phyloP scores from a whole-genome alignment of 2,797 vertebrate species.

The Rhinophrynus dorsalis region DNA sequence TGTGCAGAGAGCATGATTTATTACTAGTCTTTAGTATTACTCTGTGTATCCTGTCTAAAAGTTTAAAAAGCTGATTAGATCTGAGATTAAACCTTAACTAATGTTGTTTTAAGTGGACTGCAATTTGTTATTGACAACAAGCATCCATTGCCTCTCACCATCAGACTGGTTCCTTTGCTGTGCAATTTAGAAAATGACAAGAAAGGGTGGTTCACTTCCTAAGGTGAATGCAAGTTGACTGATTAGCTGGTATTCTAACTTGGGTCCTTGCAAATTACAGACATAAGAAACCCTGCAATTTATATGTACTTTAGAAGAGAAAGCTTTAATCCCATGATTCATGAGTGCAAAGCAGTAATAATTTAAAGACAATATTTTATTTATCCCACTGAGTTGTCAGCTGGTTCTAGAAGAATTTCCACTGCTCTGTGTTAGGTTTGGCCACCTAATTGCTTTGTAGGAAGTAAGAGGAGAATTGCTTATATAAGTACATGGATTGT shows the following conservation, averaged over 20 bases:
- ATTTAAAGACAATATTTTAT: conserved; percentile 82
- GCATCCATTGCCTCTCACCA: conserved; percentile 65
- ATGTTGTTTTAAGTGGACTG: conserved; percentile 78
- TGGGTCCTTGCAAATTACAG: conserved; percentile 78
- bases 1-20: conserved; percentile 66
- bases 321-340: conserved; percentile 79
- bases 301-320: conserved; percentile 77
- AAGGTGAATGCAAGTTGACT: conserved; percentile 77
- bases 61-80: conserved; percentile 72
- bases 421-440: conserved; percentile 73
- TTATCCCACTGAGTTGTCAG: conserved; percentile 74
- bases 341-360: conserved; percentile 76
- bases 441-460: conserved; percentile 79
- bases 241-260: conserved; percentile 80
- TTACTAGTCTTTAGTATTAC: conserved; percentile 70
- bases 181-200: conserved; percentile 79
- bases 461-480: conserved; percentile 77
- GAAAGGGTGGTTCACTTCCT: conserved; percentile 71
- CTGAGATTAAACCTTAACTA: conserved; percentile 75
- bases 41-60: conserved; percentile 69
- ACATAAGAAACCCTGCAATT: conserved; percentile 78
- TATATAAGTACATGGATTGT: conserved; percentile 82
- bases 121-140: conserved; percentile 75
- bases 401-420: conserved; percentile 75
- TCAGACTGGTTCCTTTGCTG: conserved; percentile 71